Percentiles rank a stretch among this genome's conserved stretches.
Evolutionary conservation across 2,113 vertebrate species (phyloP).

Genomic region (Marmota monax): DNA sequence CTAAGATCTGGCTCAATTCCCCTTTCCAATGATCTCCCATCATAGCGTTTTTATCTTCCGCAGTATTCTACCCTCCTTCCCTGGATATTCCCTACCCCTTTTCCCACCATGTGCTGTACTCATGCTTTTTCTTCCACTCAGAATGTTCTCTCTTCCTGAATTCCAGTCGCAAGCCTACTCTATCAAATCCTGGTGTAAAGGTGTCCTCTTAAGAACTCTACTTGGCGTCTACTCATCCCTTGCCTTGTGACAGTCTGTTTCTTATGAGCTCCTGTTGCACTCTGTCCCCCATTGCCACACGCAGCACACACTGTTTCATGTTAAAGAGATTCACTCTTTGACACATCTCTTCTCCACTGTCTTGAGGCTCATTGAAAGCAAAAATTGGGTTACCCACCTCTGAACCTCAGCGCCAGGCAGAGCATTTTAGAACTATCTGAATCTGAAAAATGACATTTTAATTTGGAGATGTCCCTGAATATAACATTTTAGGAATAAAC

Average conservation of each 20-base stretch:
- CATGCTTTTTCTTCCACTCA: background rate
- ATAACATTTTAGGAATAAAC: background rate
- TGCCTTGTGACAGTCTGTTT: background rate
- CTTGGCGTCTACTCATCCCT: background rate
- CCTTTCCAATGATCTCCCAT: background rate
- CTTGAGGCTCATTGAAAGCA: slow-evolving; percentile 13
- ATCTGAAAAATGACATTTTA: background rate
- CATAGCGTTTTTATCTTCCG: no score
- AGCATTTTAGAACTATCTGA: background rate
- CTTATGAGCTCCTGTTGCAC: background rate
- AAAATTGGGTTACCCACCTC: background rate
- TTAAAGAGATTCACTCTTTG: background rate
- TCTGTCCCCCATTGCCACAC: background rate
- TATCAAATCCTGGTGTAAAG: background rate
- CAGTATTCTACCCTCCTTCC: background rate
- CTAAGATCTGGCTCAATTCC: background rate
- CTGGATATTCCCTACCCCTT: background rate
- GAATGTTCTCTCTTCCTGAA: background rate
- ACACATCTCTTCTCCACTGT: background rate
- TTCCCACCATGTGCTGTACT: background rate
- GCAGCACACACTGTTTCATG: background rate
- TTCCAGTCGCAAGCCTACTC: background rate
- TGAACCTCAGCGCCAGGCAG: background rate
- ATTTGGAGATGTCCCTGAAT: background rate
- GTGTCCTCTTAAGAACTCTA: background rate